These are phyloP conservation scores for Popillia japonica DNA, from an alignment of 1,140 invertebrate species.

Conservation along the genomic window DNA sequence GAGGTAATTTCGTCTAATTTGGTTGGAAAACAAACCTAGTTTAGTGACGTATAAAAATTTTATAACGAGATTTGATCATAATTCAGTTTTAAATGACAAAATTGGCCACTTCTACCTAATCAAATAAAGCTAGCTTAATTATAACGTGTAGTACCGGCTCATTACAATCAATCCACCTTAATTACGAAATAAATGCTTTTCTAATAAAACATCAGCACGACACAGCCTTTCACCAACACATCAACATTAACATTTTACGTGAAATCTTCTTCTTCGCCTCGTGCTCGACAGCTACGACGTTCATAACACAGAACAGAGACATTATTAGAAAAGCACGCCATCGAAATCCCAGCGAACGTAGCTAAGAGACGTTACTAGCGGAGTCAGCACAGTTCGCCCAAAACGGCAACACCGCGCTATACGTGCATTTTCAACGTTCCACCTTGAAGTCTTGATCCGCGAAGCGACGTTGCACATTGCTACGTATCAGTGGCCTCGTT, in stretches of 20 bases:
- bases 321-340: not conserved
- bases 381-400: not conserved
- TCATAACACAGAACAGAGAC: conserved; percentile 9
- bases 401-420: not conserved
- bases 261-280: not conserved
- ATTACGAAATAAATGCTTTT: not conserved
- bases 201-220: not conserved
- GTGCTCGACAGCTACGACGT: not conserved
- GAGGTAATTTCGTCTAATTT: too few species aligned
- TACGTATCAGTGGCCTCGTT: conserved; percentile 23
- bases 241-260: not conserved
- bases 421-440: not conserved
- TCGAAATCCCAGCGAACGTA: not conserved
- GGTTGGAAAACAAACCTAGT: too few species aligned
- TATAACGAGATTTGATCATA: too few species aligned
- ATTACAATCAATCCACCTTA: not conserved
- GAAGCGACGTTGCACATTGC: not conserved
- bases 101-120: too few species aligned
- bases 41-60: too few species aligned
- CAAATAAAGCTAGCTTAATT: too few species aligned
- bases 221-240: not conserved
- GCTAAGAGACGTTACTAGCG: not conserved
- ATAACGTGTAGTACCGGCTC: too few species aligned
- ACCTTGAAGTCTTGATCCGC: not conserved
- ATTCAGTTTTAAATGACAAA: too few species aligned